Evolutionary conservation across 2,888 invertebrate species (phyloP).

Genomic region (Aporophyla nigra): DNA sequence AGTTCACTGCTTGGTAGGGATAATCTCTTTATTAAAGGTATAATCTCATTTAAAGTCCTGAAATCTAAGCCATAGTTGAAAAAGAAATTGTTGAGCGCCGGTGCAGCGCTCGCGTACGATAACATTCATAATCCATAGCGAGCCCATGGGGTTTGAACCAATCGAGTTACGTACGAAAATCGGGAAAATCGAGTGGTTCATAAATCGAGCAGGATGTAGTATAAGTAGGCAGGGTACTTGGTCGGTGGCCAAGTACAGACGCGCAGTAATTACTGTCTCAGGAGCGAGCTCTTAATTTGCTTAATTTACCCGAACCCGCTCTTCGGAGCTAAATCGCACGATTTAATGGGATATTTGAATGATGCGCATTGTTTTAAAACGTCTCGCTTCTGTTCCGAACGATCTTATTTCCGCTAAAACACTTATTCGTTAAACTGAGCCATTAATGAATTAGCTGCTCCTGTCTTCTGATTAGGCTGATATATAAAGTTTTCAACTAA

Average conservation of each 20-base stretch:
- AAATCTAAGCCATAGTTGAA: conserved; percentile 33
- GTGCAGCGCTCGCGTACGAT: conserved; percentile 74
- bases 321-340: conserved; percentile 84
- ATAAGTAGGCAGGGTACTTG: conserved; percentile 75
- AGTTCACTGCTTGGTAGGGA: conserved; percentile 25
- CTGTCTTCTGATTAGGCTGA: conserved; percentile 57
- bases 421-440: conserved; percentile 65
- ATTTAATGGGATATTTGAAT: conserved; percentile 89
- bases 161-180: conserved; percentile 81
- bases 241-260: conserved; percentile 86
- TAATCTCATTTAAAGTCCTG: conserved; percentile 41
- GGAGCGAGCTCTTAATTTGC: conserved; percentile 89
- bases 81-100: conserved; percentile 70
- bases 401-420: conserved; percentile 72
- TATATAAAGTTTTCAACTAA: conserved; percentile 57
- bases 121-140: conserved; percentile 82
- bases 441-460: conserved; percentile 64
- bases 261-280: conserved; percentile 88
- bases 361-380: conserved; percentile 87
- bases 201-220: conserved; percentile 73
- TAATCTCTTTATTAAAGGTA: conserved; percentile 56
- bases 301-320: conserved; percentile 87
- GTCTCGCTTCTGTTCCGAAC: conserved; percentile 81
- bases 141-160: conserved; percentile 77
- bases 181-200: conserved; percentile 78